These are phyloP conservation scores for western clawed frog (Xenopus tropicalis) DNA, from an alignment of 2,113 vertebrate genomes.

Conservation along the genomic window DNA sequence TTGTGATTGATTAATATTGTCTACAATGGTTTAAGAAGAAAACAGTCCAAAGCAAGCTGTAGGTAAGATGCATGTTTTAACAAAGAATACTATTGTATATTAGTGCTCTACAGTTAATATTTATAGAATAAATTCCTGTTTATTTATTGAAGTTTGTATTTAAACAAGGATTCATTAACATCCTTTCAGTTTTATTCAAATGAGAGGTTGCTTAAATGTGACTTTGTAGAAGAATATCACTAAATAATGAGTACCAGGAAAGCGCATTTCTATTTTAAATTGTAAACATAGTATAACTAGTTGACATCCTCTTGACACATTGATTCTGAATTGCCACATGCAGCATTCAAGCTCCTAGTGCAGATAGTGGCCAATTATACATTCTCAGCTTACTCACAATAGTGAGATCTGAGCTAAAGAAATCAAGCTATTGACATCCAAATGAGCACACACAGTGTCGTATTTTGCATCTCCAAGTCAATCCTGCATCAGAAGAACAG, in stretches of 20 bases:
- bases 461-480: constrained; percentile 35
- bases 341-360: constrained; percentile 5
- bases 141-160: not conserved
- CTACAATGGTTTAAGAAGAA: no score
- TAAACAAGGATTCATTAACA: not conserved
- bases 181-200: not conserved
- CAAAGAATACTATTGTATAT: no score
- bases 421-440: constrained; percentile 40
- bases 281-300: constrained; percentile 15
- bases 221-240: not conserved
- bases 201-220: not conserved
- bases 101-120: no score
- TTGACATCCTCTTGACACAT: constrained; percentile 31
- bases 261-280: constrained; percentile 17
- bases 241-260: not conserved
- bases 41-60: no score
- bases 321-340: constrained; percentile 26
- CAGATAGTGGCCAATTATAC: constrained; percentile 34
- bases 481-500: constrained; percentile 22
- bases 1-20: no score
- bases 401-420: constrained; percentile 15
- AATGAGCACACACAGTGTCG: constrained; percentile 24
- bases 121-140: not conserved
- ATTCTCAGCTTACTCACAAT: constrained; percentile 17
- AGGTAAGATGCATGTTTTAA: no score